These are phyloP conservation scores for Chloroclystis v-ata DNA, from an alignment of 2,888 invertebrate species.

Conservation along the genomic window DNA sequence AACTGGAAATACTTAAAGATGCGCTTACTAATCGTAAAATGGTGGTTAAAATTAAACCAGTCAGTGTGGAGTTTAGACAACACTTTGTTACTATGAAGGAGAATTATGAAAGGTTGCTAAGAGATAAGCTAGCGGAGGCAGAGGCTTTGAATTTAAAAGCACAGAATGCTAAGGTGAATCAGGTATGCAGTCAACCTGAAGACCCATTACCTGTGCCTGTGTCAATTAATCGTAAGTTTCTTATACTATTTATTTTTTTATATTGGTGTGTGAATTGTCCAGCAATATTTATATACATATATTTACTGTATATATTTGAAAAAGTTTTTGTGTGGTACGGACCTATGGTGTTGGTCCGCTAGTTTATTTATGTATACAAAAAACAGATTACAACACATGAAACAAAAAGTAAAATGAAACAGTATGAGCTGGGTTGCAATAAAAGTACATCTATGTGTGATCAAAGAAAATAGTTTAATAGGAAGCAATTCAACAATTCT, in stretches of 20 bases:
- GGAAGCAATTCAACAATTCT: too few relatives aligned
- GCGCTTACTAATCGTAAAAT: constrained; percentile 73
- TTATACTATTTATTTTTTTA: not conserved
- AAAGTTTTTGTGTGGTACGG: too few relatives aligned
- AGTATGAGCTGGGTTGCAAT: too few relatives aligned
- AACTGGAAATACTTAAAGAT: constrained; percentile 71
- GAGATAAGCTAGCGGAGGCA: constrained; percentile 36
- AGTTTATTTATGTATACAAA: too few relatives aligned
- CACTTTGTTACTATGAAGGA: constrained; percentile 55
- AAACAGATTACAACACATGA: too few relatives aligned
- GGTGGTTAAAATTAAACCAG: constrained; percentile 69
- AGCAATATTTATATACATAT: too few relatives aligned
- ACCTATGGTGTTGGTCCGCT: too few relatives aligned
- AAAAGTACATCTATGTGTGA: too few relatives aligned
- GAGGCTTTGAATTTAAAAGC: constrained; percentile 18
- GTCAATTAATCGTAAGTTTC: too few relatives aligned
- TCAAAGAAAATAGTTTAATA: too few relatives aligned
- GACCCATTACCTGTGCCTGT: not conserved
- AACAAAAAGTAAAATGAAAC: too few relatives aligned
- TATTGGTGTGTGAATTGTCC: too few relatives aligned
- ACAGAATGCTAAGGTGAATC: not conserved
- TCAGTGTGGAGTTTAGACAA: constrained; percentile 63
- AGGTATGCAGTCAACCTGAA: not conserved
- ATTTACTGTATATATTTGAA: not conserved
- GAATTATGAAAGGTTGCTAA: constrained; percentile 56